Evolutionary conservation across 1,140 invertebrate species (phyloP).

Genomic region (Drosophila kepulauana): DNA sequence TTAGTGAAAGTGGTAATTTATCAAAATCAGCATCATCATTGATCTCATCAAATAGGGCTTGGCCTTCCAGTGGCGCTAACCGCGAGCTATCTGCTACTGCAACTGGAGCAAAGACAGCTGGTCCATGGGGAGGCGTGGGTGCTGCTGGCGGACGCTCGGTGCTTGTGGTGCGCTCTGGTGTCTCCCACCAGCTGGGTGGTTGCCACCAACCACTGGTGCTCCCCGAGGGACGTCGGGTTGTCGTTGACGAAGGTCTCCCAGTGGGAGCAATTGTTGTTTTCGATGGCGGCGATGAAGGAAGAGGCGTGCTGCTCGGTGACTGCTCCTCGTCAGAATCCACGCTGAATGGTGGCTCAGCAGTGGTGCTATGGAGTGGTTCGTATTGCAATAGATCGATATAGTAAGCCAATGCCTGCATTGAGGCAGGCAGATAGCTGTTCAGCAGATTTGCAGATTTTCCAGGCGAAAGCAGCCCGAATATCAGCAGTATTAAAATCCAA

Average conservation of each 20-base stretch:
- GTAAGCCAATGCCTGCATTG: slow-evolving; percentile 84
- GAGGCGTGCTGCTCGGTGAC: slow-evolving; percentile 32
- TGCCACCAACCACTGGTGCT: slow-evolving; percentile 61
- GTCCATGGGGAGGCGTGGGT: slow-evolving; percentile 65
- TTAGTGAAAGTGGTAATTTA: slow-evolving; percentile 69
- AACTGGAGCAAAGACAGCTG: slow-evolving; percentile 65
- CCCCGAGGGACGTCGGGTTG: slow-evolving; percentile 47
- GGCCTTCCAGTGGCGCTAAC: slow-evolving; percentile 51
- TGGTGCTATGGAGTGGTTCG: slow-evolving; percentile 78
- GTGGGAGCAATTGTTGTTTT: slow-evolving; percentile 21
- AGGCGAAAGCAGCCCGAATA: slow-evolving; percentile 32
- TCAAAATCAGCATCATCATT: slow-evolving; percentile 70
- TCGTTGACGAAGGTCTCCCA: slow-evolving; percentile 26
- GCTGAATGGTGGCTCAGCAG: slow-evolving; percentile 73
- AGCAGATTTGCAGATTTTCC: slow-evolving; percentile 65
- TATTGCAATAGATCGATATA: slow-evolving; percentile 84
- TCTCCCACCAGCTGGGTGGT: slow-evolving; percentile 77
- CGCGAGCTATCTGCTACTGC: not conserved
- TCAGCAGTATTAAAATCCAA: slow-evolving; percentile 35
- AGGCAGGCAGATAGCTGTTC: slow-evolving; percentile 77
- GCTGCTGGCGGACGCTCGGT: slow-evolving; percentile 56
- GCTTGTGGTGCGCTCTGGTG: slow-evolving; percentile 53
- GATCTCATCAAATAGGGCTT: slow-evolving; percentile 72
- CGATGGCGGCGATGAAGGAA: slow-evolving; percentile 21
- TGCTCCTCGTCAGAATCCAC: slow-evolving; percentile 35